Evolutionary conservation across 2,888 invertebrate species (phyloP).

Genomic region (Stenolophus ochropezus): DNA sequence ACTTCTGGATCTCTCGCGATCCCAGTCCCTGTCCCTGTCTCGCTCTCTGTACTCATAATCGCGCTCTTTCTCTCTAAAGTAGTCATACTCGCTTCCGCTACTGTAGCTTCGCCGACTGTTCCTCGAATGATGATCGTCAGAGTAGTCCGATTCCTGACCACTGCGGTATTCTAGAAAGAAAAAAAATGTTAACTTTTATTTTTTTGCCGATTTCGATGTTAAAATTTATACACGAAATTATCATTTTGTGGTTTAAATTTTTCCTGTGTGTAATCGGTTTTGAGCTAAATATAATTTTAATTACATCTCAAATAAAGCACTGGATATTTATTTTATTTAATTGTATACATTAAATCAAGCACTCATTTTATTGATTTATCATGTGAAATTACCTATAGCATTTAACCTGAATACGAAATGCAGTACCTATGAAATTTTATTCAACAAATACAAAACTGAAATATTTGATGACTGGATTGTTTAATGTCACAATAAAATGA

Average conservation of each 20-base stretch:
- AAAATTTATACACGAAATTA: no score
- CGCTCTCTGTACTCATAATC: slow-evolving; percentile 63
- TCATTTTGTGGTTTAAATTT: background rate
- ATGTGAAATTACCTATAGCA: no score
- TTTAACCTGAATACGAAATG: background rate
- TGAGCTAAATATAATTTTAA: background rate
- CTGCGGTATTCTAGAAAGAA: slow-evolving; percentile 39
- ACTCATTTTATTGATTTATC: background rate
- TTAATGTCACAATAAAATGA: no score
- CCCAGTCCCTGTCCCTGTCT: slow-evolving; percentile 39
- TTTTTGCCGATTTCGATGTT: background rate
- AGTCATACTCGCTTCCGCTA: slow-evolving; percentile 69
- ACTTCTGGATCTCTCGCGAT: slow-evolving; percentile 62
- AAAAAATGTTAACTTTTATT: background rate
- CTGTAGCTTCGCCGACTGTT: slow-evolving; percentile 56
- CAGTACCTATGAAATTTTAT: no score
- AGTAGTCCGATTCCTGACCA: slow-evolving; percentile 64
- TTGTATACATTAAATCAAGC: background rate
- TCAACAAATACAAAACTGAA: no score
- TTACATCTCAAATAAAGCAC: no score
- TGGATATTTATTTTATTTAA: no score
- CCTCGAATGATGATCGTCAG: slow-evolving; percentile 65
- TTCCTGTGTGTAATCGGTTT: background rate
- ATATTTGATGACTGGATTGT: no score
- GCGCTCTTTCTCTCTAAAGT: slow-evolving; percentile 67